phyloP scores from a whole-genome alignment of 2,797 vertebrate genomes.

The Allobates femoralis region DNA sequence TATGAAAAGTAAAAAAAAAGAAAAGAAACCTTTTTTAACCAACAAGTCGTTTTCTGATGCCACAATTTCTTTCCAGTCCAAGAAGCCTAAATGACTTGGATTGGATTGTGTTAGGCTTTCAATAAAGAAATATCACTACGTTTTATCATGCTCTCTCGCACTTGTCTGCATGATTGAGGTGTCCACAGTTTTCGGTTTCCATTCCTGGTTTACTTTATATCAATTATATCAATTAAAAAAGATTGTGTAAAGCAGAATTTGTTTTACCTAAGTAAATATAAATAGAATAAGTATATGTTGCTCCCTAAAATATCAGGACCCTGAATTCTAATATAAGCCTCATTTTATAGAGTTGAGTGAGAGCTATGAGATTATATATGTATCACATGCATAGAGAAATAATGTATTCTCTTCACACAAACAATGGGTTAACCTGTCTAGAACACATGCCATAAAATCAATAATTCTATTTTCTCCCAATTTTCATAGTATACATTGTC shows the following conservation, averaged over 20 bases:
- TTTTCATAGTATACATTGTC: slow-evolving; percentile 53
- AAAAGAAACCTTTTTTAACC: too few relatives aligned
- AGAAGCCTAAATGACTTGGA: too few relatives aligned
- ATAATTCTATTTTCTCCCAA: slow-evolving; percentile 60
- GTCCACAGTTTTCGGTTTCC: too few relatives aligned
- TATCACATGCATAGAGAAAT: neutral
- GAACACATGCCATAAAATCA: slow-evolving; percentile 48
- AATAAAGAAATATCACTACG: too few relatives aligned
- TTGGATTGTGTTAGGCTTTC: too few relatives aligned
- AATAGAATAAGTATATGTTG: neutral
- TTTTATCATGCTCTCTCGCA: too few relatives aligned
- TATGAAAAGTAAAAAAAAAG: too few relatives aligned
- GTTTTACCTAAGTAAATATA: neutral
- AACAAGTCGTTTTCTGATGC: too few relatives aligned
- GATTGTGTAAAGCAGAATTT: neutral
- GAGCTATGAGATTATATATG: neutral
- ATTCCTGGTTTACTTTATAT: neutral
- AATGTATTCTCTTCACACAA: slow-evolving; percentile 34
- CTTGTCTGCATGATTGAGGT: too few relatives aligned
- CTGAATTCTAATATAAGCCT: neutral
- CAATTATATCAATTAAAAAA: neutral
- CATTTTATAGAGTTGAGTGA: neutral
- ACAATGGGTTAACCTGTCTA: slow-evolving; percentile 43
- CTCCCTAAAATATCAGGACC: neutral
- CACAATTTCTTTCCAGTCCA: too few relatives aligned